Percentiles rank a stretch among this genome's conserved stretches.
Conservation (phyloP, 2,888 invertebrate genomes). For the Thereva nobilitata region DNA sequence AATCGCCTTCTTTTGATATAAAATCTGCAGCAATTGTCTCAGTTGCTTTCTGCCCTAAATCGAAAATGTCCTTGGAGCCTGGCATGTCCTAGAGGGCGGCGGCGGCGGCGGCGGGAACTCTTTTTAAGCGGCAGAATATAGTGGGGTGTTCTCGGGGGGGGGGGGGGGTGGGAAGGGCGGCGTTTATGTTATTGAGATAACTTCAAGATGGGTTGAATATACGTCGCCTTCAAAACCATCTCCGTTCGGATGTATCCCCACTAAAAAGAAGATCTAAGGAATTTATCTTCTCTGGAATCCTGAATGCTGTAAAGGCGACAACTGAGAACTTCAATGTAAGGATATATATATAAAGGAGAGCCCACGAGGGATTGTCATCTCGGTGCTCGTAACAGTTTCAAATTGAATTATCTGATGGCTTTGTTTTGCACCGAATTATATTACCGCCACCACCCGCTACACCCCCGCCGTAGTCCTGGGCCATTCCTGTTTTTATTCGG, state of each 20-base stretch:
- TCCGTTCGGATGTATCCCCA: conserved; percentile 3
- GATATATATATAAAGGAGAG: conserved; percentile 4
- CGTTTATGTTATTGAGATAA: conserved; percentile 28
- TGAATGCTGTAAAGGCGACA: conserved; percentile 27
- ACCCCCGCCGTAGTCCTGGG: neutral
- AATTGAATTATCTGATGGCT: conserved; percentile 41
- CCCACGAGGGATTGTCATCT: conserved; percentile 33
- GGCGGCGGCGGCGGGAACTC: too few relatives aligned
- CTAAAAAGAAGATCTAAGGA: conserved; percentile 18
- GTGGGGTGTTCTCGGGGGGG: conserved; percentile 5
- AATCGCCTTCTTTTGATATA: conserved; percentile 30
- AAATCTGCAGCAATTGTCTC: conserved; percentile 35
- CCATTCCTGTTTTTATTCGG: neutral
- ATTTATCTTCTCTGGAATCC: conserved; percentile 26
- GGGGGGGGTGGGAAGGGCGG: conserved; percentile 20
- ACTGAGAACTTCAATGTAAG: conserved; percentile 7
- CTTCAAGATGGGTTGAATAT: conserved; percentile 7
- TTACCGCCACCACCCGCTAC: conserved; percentile 24
- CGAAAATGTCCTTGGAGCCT: conserved; percentile 3
- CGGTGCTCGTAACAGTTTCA: conserved; percentile 40
- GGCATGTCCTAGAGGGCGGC: too few relatives aligned
- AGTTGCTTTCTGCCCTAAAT: conserved; percentile 17
- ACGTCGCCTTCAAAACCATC: conserved; percentile 8
- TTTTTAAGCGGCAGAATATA: too few relatives aligned
- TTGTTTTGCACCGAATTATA: conserved; percentile 41